phyloP scores from a whole-genome alignment of 1,140 invertebrate species.

The Halesus radiatus region DNA sequence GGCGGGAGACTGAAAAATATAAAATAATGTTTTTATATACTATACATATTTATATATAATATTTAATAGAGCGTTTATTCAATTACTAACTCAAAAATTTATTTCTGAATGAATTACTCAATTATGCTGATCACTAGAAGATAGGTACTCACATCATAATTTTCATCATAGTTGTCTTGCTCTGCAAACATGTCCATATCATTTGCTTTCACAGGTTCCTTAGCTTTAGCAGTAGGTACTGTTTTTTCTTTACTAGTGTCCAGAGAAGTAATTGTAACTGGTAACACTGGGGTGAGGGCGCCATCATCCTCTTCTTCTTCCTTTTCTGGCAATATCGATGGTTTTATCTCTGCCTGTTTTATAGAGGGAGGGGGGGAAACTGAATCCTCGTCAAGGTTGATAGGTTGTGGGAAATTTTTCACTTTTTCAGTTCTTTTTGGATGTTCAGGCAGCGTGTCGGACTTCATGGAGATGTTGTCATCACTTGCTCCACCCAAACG shows the following conservation, averaged over 20 bases:
- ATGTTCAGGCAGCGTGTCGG: too few relatives aligned
- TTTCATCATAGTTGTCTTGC: slow-evolving; percentile 87
- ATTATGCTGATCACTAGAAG: too few relatives aligned
- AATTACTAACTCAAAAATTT: too few relatives aligned
- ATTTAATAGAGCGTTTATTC: neutral
- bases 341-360: neutral
- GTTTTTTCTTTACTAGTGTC: slow-evolving; percentile 15
- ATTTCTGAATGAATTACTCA: too few relatives aligned
- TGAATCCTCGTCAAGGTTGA: slow-evolving; percentile 30
- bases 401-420: slow-evolving; percentile 42
- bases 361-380: slow-evolving; percentile 35
- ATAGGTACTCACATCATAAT: slow-evolving; percentile 82
- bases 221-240: slow-evolving; percentile 39
- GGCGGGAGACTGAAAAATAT: slow-evolving; percentile 75
- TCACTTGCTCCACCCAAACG: slow-evolving; percentile 75
- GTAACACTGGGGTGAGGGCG: slow-evolving; percentile 31
- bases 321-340: neutral
- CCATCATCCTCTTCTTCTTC: neutral
- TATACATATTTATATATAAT: too few relatives aligned
- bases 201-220: slow-evolving; percentile 69
- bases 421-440: slow-evolving; percentile 33
- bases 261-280: slow-evolving; percentile 7
- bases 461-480: slow-evolving; percentile 69
- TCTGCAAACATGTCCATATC: slow-evolving; percentile 89
- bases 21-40: too few relatives aligned